These are phyloP conservation scores for Elgaria multicarinata DNA, from an alignment of 2,113 vertebrate genomes.

Conservation along the genomic window DNA sequence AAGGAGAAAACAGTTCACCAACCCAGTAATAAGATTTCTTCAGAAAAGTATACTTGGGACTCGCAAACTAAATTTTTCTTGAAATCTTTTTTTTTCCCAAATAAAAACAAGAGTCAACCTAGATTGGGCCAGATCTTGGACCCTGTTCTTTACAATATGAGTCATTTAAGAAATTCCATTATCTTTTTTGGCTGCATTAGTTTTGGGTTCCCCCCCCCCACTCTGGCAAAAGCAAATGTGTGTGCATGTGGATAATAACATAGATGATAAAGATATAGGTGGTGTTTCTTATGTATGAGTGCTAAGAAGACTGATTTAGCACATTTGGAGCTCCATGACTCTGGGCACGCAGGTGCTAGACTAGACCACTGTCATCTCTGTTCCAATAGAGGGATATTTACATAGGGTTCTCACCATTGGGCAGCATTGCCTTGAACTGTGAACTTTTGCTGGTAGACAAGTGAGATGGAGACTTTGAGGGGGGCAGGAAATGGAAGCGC, in stretches of 20 bases:
- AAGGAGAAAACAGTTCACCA: slow-evolving; percentile 37
- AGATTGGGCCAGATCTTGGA: neutral
- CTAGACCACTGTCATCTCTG: neutral
- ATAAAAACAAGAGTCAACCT: neutral
- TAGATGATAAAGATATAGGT: too few relatives aligned
- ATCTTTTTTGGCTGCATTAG: neutral
- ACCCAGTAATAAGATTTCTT: neutral
- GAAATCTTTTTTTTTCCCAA: neutral
- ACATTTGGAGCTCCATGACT: neutral
- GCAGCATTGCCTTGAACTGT: neutral
- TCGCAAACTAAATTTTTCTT: neutral
- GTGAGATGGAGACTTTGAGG: neutral
- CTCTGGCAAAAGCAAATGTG: neutral
- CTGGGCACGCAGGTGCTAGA: neutral
- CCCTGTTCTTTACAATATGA: slow-evolving; percentile 1
- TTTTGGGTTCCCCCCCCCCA: too few relatives aligned
- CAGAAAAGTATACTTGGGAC: neutral
- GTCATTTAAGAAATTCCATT: neutral
- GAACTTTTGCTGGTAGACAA: neutral
- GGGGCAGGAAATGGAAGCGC: neutral
- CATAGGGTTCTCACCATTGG: neutral
- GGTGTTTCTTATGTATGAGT: neutral
- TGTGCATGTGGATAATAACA: too few relatives aligned
- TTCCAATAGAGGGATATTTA: neutral
- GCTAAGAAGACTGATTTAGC: neutral